Evolutionary conservation across 2,888 invertebrate genomes (phyloP).

Genomic region (Epiblema foenella): DNA sequence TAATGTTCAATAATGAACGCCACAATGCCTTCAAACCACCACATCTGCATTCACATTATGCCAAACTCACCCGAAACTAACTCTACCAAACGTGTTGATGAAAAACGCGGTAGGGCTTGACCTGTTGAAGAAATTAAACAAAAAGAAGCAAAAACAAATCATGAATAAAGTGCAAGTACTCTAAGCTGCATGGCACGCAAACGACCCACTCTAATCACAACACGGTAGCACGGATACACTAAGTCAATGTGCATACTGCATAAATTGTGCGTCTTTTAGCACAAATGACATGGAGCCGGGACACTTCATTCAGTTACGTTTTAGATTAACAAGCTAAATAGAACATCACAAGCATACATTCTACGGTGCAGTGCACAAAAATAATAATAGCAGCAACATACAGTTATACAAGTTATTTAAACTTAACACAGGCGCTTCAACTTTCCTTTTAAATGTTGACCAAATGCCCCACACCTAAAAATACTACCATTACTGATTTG

Average conservation of each 20-base stretch:
- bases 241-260: conserved; percentile 38
- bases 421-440: conserved; percentile 58
- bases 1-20: conserved; percentile 74
- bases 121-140: conserved; percentile 88
- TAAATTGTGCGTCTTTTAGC: conserved; percentile 39
- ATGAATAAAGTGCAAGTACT: conserved; percentile 73
- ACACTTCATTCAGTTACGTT: conserved; percentile 42
- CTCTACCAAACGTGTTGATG: conserved; percentile 89
- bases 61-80: conserved; percentile 90
- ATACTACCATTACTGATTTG: conserved; percentile 5
- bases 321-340: conserved; percentile 47
- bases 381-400: conserved; percentile 62
- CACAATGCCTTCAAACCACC: conserved; percentile 83
- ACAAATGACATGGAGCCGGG: conserved; percentile 33
- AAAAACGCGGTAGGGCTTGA: conserved; percentile 89
- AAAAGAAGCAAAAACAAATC: conserved; percentile 78
- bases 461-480: conserved; percentile 61
- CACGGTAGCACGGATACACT: conserved; percentile 46
- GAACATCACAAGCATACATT: conserved; percentile 60
- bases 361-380: conserved; percentile 61
- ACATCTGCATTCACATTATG: conserved; percentile 81
- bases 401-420: conserved; percentile 55
- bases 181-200: conserved; percentile 68
- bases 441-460: conserved; percentile 55
- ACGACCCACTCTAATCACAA: conserved; percentile 67